Evolutionary conservation across 2,113 vertebrate genomes (phyloP).

Genomic region (Tachuris rubrigastra): DNA sequence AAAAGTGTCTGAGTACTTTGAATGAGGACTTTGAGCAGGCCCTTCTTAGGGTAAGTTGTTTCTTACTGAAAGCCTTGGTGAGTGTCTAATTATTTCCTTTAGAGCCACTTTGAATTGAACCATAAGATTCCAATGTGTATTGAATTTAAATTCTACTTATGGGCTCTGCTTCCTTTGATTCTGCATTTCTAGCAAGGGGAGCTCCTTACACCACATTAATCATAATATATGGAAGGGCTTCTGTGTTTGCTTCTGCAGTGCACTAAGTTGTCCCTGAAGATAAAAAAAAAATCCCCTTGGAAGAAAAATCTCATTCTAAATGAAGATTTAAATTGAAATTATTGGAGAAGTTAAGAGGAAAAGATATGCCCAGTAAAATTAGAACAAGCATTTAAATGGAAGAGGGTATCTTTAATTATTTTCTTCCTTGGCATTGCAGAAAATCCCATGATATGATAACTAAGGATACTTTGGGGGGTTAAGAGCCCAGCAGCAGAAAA

Average conservation of each 20-base stretch:
- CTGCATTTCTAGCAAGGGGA: conserved; percentile 13
- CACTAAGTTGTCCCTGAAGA: conserved; percentile 43
- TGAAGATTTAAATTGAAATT: conserved; percentile 64
- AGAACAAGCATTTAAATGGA: conserved; percentile 62
- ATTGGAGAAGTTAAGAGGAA: conserved; percentile 40
- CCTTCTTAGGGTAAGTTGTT: conserved; percentile 51
- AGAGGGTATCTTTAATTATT: conserved; percentile 64
- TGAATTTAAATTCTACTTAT: conserved; percentile 57
- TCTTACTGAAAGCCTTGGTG: conserved; percentile 47
- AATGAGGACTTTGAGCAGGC: conserved; percentile 15
- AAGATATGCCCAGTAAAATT: conserved; percentile 64
- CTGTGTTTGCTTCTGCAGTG: conserved; percentile 30
- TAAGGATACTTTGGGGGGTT: conserved; percentile 52
- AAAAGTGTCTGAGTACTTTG: background rate
- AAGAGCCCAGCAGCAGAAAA: conserved; percentile 63
- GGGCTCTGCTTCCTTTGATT: conserved; percentile 67
- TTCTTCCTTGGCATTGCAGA: conserved; percentile 55
- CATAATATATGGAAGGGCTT: conserved; percentile 34
- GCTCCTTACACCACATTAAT: conserved; percentile 47
- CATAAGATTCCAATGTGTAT: conserved; percentile 29
- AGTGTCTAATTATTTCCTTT: conserved; percentile 36
- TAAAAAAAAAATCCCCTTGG: conserved; percentile 57
- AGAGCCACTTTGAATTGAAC: conserved; percentile 46
- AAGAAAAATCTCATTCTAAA: conserved; percentile 69
- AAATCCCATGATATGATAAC: conserved; percentile 57